Conservation (phyloP, 2,888 invertebrate genomes). For the Pseudoips prasinana region DNA sequence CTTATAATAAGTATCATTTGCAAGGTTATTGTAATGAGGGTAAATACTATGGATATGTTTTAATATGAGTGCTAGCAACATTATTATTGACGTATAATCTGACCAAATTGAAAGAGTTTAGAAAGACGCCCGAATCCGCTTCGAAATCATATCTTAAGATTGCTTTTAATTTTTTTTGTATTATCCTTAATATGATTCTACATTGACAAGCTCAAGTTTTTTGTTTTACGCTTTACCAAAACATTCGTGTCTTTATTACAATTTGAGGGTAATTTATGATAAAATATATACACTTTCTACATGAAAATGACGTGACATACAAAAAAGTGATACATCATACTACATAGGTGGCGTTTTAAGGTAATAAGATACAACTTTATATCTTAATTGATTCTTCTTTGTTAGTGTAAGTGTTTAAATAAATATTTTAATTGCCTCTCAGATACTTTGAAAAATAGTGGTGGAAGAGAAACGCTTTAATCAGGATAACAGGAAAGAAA, state of each 20-base stretch:
- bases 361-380: conserved; percentile 23
- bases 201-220: conserved; percentile 5
- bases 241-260: conserved; percentile 17
- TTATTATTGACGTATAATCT: conserved; percentile 21
- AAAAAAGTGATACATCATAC: conserved; percentile 20
- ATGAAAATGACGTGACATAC: conserved; percentile 40
- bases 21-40: too few relatives aligned
- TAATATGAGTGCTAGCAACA: conserved; percentile 5
- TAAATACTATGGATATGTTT: too few relatives aligned
- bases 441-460: conserved; percentile 18
- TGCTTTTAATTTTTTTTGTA: too few relatives aligned
- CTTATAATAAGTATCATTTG: too few relatives aligned
- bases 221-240: conserved; percentile 16
- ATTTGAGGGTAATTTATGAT: conserved; percentile 47
- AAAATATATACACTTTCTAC: conserved; percentile 17
- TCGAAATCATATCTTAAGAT: too few relatives aligned
- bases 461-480: conserved; percentile 9
- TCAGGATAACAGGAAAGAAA: conserved; percentile 5
- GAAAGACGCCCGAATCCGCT: background rate
- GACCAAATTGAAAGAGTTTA: conserved; percentile 7
- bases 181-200: background rate
- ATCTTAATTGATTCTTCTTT: conserved; percentile 15
- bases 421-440: conserved; percentile 11
- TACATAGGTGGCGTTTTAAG: conserved; percentile 27
- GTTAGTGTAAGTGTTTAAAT: conserved; percentile 10